A percentile compares a stretch with the other conserved stretches of the same genome.
These are phyloP conservation scores for Psittacus erithacus DNA, from an alignment of 2,113 vertebrate genomes.

Conservation along the genomic window DNA sequence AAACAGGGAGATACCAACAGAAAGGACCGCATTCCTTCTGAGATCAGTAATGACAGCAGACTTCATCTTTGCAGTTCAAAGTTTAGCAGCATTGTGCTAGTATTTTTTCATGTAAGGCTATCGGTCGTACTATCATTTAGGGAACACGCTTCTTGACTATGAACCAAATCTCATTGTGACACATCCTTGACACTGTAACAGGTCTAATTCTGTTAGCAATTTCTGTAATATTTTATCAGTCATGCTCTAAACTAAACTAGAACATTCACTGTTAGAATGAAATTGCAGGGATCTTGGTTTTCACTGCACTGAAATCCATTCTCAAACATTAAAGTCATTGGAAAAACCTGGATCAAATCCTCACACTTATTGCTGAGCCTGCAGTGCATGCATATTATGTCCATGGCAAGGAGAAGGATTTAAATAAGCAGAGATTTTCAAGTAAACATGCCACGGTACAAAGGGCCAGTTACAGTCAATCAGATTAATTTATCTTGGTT, in stretches of 20 bases:
- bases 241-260: neutral
- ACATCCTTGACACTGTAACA: neutral
- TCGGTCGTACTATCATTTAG: neutral
- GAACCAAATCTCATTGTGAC: neutral
- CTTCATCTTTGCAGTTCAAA: neutral
- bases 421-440: conserved; percentile 23
- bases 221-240: neutral
- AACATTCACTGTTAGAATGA: neutral
- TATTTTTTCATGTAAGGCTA: neutral
- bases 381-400: neutral
- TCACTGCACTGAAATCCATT: neutral
- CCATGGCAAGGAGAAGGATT: neutral
- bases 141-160: neutral
- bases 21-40: neutral
- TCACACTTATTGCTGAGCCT: neutral
- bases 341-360: neutral
- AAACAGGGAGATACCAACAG: neutral
- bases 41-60: neutral
- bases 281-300: neutral
- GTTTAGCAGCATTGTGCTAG: neutral
- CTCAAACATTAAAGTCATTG: neutral
- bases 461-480: conserved; percentile 39
- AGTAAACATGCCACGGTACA: conserved; percentile 28
- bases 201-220: neutral
- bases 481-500: conserved; percentile 53